A percentile compares a stretch with the other conserved stretches of the same genome.
Evolutionary conservation across 2,797 vertebrate species (phyloP).

Genomic region (Tauraco hartlaubi): DNA sequence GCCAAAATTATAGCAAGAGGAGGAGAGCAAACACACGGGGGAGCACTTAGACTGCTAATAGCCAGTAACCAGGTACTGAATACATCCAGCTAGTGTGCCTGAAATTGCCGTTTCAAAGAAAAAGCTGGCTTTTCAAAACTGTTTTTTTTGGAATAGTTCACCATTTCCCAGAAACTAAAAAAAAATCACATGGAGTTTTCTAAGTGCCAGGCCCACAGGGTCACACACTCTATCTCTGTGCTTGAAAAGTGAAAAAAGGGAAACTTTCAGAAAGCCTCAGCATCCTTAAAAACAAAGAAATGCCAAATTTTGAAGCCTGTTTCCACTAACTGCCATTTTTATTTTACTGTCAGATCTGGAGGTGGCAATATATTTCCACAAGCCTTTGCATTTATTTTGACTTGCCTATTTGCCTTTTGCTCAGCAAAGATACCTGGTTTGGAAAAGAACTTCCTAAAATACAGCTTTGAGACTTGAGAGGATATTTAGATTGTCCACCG

Average conservation of each 20-base stretch:
- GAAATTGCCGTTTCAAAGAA: background rate
- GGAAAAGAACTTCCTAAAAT: background rate
- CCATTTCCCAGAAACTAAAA: background rate
- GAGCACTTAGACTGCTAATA: slow-evolving; percentile 34
- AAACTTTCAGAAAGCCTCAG: background rate
- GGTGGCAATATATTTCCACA: background rate
- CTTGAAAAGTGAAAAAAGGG: background rate
- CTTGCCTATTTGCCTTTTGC: background rate
- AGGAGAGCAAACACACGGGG: slow-evolving; percentile 53
- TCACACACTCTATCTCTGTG: background rate
- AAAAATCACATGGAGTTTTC: background rate
- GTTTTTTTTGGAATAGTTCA: background rate
- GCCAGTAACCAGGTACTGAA: rapidly evolving
- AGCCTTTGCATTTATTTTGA: background rate
- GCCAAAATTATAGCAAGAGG: background rate
- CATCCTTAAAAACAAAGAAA: background rate
- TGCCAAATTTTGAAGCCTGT: background rate
- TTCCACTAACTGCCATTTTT: background rate
- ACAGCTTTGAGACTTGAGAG: background rate
- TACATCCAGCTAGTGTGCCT: background rate
- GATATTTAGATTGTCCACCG: background rate
- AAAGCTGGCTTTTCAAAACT: background rate
- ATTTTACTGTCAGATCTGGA: background rate
- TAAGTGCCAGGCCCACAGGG: background rate
- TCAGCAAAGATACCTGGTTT: background rate